Percentiles rank a stretch among this genome's conserved stretches.
phyloP scores from a whole-genome alignment of 2,888 invertebrate genomes.

The Celastrina argiolus region DNA sequence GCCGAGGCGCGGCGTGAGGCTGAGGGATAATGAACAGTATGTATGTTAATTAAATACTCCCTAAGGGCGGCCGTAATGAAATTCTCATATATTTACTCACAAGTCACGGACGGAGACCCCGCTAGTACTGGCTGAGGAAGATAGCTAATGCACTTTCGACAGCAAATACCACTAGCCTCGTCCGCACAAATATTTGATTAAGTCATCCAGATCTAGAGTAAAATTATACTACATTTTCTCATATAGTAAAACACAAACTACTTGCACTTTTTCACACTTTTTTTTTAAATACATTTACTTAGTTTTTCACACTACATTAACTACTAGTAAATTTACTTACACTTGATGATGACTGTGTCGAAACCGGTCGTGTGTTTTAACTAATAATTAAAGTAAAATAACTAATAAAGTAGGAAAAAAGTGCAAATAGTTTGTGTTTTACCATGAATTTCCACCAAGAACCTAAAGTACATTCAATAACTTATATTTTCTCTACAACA shows the following conservation, averaged over 20 bases:
- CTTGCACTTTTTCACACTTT: too few species aligned
- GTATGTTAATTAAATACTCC: constrained; percentile 65
- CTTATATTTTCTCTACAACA: too few species aligned
- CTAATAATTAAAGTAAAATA: too few species aligned
- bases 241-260: background rate
- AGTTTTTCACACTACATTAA: too few species aligned
- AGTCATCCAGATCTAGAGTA: background rate
- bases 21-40: constrained; percentile 57
- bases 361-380: too few species aligned
- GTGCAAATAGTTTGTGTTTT: too few species aligned
- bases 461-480: too few species aligned
- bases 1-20: background rate
- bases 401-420: too few species aligned
- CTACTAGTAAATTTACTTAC: too few species aligned
- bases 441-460: too few species aligned
- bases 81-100: constrained; percentile 48
- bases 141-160: background rate
- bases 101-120: constrained; percentile 26
- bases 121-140: background rate
- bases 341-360: too few species aligned
- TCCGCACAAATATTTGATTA: background rate
- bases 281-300: too few species aligned
- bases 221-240: background rate
- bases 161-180: background rate
- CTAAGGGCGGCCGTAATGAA: constrained; percentile 56